These are phyloP conservation scores for Ditylenchus weischeri DNA, from an alignment of 2,888 invertebrate species.

Conservation along the genomic window DNA sequence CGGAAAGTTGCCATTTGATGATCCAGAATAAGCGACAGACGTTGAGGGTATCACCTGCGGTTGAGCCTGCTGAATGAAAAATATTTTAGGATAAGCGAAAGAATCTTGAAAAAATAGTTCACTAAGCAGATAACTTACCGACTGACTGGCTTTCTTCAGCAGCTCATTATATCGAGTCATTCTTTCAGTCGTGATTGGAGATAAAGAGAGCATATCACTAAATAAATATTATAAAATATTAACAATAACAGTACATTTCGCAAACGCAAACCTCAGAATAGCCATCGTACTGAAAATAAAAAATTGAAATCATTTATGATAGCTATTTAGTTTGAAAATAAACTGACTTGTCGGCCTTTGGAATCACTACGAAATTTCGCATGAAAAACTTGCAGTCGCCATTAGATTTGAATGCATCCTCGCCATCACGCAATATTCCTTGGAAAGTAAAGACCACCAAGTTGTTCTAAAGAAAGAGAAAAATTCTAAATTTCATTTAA, in stretches of 20 bases:
- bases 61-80: too few relatives aligned
- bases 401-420: conserved; percentile 51
- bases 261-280: conserved; percentile 17
- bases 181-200: conserved; percentile 62
- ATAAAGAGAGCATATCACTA: conserved; percentile 59
- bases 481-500: neutral
- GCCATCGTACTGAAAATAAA: conserved; percentile 31
- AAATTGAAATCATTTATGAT: neutral
- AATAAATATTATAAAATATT: conserved; percentile 49
- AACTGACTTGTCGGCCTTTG: conserved; percentile 58
- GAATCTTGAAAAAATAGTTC: too few relatives aligned
- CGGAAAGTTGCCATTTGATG: too few relatives aligned
- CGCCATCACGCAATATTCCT: conserved; percentile 79
- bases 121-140: conserved; percentile 19
- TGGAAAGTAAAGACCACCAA: conserved; percentile 74
- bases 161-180: conserved; percentile 42
- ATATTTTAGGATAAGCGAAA: too few relatives aligned
- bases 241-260: neutral
- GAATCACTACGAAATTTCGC: conserved; percentile 60
- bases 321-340: conserved; percentile 28
- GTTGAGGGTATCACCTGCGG: too few relatives aligned
- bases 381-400: conserved; percentile 59
- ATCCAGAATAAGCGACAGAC: too few relatives aligned
- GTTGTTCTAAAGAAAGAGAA: conserved; percentile 49
- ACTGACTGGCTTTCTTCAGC: conserved; percentile 31